Evolutionary conservation across 92 coral and sea anemone genomes (phyloP), one percentile per base, ranked within the genome.

Genomic region (Ricordea florida): DNA sequence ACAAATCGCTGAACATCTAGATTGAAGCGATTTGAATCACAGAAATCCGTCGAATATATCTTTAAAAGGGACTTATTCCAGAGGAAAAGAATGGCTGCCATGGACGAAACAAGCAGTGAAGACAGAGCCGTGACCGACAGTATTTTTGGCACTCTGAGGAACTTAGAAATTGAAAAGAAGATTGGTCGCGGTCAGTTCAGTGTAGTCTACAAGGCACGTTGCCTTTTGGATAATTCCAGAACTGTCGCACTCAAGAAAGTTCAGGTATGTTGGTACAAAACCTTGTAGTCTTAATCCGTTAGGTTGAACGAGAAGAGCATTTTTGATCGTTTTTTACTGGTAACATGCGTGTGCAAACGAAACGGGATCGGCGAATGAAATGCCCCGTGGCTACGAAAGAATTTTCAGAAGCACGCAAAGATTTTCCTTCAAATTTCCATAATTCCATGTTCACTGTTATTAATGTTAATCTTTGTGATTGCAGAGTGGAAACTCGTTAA

Each of bases 181-280:
- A 94, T 94, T 41, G 98, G 98, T 1, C 84, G 97, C 32, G 98
- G 98, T 11, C 98, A 94, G 62, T 94, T 94, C 17, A 94, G 98
- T 72, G 98, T 94, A 15, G 98, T 94, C 8, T 94, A 94, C 72
- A 84, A 69, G 41, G 98, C 98, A 0, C 76, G 82, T 40, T 92
- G 97, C 57, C 25, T 82, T 0, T 76, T 77, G 1, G 82, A 92
- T 30, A 69, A 92, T 63, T 71, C 86, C 24, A n/a, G n/a, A 1
- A 88, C 82, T 28, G 93, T 91, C 13, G 98, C 98, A 0, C 81
- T 94, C 30, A 94, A 94, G 55, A 94, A 94, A 86, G 93, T 94
- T 17, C 98, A 94, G 97, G 98, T 92, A 51, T 65, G 40, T n/a
- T n/a, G 8, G 34, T 52, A 21, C 13, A 14, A 5, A 66, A n/a